Conservation (phyloP, 2,888 invertebrate species). For the Diplolepis rosae region DNA sequence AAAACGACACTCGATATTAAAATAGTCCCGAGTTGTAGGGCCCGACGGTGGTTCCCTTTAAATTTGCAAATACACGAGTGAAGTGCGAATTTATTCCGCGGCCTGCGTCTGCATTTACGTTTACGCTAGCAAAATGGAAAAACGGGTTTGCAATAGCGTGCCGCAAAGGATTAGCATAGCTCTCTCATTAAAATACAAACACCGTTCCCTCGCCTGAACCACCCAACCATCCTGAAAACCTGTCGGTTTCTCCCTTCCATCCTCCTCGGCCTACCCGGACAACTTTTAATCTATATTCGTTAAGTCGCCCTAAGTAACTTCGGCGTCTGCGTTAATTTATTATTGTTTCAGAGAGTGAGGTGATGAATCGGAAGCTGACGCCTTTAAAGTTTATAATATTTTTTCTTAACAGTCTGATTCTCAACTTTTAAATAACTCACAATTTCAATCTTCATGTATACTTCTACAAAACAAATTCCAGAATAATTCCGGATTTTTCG, state of each 20-base stretch:
- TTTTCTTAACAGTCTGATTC: conserved; percentile 52
- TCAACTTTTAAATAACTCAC: conserved; percentile 4
- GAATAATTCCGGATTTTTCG: no score
- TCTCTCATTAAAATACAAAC: conserved; percentile 73
- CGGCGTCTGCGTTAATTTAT: conserved; percentile 66
- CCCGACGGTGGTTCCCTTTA: conserved; percentile 57
- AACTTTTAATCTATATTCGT: conserved; percentile 73
- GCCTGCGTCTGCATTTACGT: conserved; percentile 47
- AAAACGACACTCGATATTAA: conserved; percentile 54
- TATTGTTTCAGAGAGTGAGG: conserved; percentile 55
- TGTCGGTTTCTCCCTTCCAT: conserved; percentile 41
- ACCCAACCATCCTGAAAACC: conserved; percentile 44
- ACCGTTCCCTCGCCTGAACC: conserved; percentile 53
- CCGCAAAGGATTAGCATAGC: conserved; percentile 71
- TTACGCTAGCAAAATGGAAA: conserved; percentile 61
- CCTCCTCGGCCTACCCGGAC: conserved; percentile 54
- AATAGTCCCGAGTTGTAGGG: conserved; percentile 59
- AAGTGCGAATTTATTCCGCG: conserved; percentile 67
- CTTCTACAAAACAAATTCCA: no score
- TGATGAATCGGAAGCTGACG: conserved; percentile 42
- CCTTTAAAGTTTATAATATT: conserved; percentile 45
- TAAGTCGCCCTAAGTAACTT: conserved; percentile 69
- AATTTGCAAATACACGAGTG: conserved; percentile 67
- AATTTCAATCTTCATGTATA: background rate
- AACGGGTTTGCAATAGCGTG: conserved; percentile 55